A percentile compares a stretch with the other conserved stretches of the same genome.
phyloP scores from a whole-genome alignment of 2,113 vertebrate genomes.

The Zosterops borbonicus region DNA sequence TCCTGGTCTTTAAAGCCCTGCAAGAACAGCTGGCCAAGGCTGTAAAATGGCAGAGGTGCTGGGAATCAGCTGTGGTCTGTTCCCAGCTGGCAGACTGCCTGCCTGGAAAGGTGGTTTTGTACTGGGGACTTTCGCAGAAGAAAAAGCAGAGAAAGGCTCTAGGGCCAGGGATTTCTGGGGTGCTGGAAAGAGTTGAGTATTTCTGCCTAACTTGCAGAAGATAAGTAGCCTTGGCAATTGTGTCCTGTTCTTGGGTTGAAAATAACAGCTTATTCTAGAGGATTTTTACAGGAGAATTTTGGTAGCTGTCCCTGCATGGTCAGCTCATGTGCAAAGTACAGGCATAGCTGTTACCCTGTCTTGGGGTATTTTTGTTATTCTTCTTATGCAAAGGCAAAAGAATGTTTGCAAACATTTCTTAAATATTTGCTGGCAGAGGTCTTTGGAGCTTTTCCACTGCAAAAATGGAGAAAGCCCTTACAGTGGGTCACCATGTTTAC shows the following conservation, averaged over 20 bases:
- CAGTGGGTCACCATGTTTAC: accelerated
- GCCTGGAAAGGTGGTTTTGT: neutral
- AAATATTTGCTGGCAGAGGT: neutral
- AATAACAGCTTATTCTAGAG: neutral
- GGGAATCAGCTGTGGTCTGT: neutral
- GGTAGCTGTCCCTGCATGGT: neutral
- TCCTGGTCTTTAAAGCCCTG: neutral
- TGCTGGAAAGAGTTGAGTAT: neutral
- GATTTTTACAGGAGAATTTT: neutral
- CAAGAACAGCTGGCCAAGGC: neutral
- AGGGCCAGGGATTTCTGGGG: neutral
- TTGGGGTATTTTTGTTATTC: neutral
- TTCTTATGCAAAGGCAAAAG: neutral
- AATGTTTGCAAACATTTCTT: neutral
- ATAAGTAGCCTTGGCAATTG: neutral
- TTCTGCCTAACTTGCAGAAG: neutral
- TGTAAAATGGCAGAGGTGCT: neutral
- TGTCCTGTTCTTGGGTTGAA: neutral
- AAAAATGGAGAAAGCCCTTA: neutral
- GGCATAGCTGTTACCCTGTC: neutral
- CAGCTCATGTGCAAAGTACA: neutral
- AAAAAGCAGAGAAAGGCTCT: neutral
- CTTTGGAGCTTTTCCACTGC: neutral
- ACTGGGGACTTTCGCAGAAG: neutral
- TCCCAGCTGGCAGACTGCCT: neutral